These are phyloP conservation scores for Coptotermes formosanus DNA, from an alignment of 1,140 invertebrate genomes.

Conservation along the genomic window DNA sequence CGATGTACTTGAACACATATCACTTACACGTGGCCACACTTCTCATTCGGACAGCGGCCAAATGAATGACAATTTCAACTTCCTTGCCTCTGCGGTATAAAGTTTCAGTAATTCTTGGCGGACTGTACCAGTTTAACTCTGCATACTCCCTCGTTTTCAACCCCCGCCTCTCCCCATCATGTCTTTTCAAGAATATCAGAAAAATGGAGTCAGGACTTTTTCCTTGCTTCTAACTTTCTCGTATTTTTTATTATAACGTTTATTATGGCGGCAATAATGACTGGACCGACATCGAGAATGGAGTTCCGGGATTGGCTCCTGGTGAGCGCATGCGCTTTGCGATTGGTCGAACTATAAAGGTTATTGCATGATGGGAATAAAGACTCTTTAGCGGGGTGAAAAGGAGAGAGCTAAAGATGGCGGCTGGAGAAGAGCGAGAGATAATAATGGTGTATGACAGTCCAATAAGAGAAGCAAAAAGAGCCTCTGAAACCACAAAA, in stretches of 20 bases:
- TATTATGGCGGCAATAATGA: constrained; percentile 18
- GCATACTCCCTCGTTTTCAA: background rate
- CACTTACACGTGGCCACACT: no score
- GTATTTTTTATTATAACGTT: background rate
- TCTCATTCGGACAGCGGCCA: no score
- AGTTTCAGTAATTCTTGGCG: background rate
- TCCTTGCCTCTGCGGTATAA: no score
- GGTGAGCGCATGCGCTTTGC: background rate
- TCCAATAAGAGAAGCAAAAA: background rate
- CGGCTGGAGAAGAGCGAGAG: background rate
- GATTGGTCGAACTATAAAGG: constrained; percentile 16
- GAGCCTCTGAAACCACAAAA: background rate
- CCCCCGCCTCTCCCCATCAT: background rate
- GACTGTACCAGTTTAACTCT: background rate
- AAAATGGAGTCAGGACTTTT: constrained; percentile 31
- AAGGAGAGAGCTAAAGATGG: background rate
- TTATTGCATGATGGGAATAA: background rate
- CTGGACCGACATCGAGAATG: constrained; percentile 20
- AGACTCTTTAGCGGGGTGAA: background rate
- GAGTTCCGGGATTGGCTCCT: constrained; percentile 3
- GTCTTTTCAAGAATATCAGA: constrained; percentile 33
- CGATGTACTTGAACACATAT: no score
- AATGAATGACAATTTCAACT: no score
- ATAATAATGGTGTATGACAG: background rate
- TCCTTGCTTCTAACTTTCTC: constrained; percentile 4